Conservation (phyloP, 2,888 invertebrate genomes). For the Mythimna vitellina region DNA sequence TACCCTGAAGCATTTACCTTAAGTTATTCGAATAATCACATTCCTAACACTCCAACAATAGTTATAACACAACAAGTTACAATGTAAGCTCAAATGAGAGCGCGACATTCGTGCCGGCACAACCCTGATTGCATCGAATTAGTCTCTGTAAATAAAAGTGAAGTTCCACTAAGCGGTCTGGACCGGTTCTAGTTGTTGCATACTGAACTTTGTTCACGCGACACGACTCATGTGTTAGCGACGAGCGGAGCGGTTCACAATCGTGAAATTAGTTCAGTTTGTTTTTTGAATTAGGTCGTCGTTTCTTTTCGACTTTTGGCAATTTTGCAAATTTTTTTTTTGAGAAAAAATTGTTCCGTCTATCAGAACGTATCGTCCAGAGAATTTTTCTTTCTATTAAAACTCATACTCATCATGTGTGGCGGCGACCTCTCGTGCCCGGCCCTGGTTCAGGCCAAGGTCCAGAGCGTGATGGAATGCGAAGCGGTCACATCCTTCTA, state of each 20-base stretch:
- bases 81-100: slow-evolving; percentile 13
- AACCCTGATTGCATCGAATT: slow-evolving; percentile 65
- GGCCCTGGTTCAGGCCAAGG: no score
- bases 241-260: slow-evolving; percentile 16
- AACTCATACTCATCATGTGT: not conserved
- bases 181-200: slow-evolving; percentile 58
- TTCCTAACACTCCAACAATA: not conserved
- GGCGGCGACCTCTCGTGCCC: no score
- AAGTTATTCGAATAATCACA: not conserved
- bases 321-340: not conserved
- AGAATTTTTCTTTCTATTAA: not conserved
- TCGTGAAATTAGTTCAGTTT: slow-evolving; percentile 23
- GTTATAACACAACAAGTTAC: slow-evolving; percentile 6
- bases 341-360: not conserved
- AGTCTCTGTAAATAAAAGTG: slow-evolving; percentile 65
- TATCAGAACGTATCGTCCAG: not conserved
- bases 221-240: slow-evolving; percentile 46
- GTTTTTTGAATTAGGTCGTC: slow-evolving; percentile 16
- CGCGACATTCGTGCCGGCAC: slow-evolving; percentile 21
- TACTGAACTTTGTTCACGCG: slow-evolving; percentile 59
- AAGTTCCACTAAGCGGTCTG: slow-evolving; percentile 59
- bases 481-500: no score
- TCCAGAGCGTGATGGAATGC: no score
- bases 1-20: no score
- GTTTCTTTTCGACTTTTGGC: not conserved